Evolutionary conservation across 2,797 vertebrate genomes (phyloP), one percentile per base, ranked within the genome.

Genomic region (Mormyrus hasselquistii): DNA sequence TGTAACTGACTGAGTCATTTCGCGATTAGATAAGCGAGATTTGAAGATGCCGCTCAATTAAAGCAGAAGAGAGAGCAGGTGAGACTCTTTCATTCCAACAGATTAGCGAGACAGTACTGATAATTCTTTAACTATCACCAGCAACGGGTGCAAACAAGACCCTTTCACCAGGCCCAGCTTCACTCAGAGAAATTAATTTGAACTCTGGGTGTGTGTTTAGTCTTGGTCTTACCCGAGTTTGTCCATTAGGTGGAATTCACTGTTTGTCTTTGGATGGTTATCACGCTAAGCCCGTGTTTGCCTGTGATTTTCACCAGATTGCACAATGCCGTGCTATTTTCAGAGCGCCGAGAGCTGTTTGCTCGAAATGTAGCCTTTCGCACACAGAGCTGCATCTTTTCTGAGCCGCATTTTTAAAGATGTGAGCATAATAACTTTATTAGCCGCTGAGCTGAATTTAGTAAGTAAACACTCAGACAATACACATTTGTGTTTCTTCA

Each of bases 231-330:
- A 95, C 95, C 94, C 95, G 96, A 94, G 96, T 95, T 95, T 95
- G 96, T 96, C 96, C 96, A 96, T 97, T 97, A 96, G 96, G 93
- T 94, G 95, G 96, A 96, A 96, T 96, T 96, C 93, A 91, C 89
- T 97, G 95, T 97, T 97, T 96, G 94, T 96, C 91, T 93, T 95
- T 91, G 90, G 95, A 95, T 96, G 94, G 95, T 96, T 97, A 97
- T 97, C 96, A 76, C 93, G 94, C 95, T 96, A 95, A 94, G 94
- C 93, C 94, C 94, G 93, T 94, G 95, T 96, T 97, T 97, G 95
- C 95, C 92, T 90, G 94, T 93, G 95, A 96, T 96, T 95, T 95
- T 95, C 92, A 93, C 94, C 94, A 90, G 94, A 96, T 96, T 96
- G 95, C 93, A 93, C 94, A 96, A 97, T 90, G 88, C 93, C 93